Evolutionary conservation across 2,888 invertebrate species (phyloP).

Genomic region (Ctena decussata): DNA sequence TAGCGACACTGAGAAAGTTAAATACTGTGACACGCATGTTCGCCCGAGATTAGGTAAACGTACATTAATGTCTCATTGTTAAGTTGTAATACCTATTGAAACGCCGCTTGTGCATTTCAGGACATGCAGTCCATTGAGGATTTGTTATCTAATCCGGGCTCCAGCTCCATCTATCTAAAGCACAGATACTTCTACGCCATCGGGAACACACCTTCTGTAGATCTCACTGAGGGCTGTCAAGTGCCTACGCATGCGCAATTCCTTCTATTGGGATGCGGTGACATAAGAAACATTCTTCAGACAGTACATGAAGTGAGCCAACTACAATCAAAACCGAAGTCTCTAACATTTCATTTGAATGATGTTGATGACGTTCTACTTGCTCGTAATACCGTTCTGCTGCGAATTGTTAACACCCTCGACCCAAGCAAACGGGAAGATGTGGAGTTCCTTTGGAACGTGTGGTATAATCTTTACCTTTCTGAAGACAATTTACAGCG

Average conservation of each 20-base stretch:
- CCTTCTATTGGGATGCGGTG: constrained; percentile 2
- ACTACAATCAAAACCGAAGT: background rate
- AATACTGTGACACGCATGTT: too few relatives aligned
- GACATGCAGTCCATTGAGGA: too few relatives aligned
- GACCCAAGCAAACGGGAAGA: background rate
- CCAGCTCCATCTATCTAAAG: background rate
- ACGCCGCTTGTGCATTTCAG: too few relatives aligned
- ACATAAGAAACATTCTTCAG: background rate
- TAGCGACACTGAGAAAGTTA: too few relatives aligned
- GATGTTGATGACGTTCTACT: constrained; percentile 6
- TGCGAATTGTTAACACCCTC: background rate
- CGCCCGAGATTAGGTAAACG: too few relatives aligned
- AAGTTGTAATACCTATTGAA: too few relatives aligned
- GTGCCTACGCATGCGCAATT: background rate
- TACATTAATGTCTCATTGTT: too few relatives aligned
- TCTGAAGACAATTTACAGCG: background rate
- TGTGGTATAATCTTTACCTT: background rate
- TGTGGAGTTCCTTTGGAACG: background rate
- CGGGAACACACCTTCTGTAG: background rate
- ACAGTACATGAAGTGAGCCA: background rate
- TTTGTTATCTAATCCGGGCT: background rate
- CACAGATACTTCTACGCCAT: background rate
- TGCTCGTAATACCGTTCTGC: background rate
- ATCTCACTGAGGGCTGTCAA: background rate
- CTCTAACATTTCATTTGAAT: background rate